Percentiles rank a stretch among this genome's conserved stretches.
Evolutionary conservation across 2,888 invertebrate species (phyloP).

Genomic region (Lasioglossum oenotherae): DNA sequence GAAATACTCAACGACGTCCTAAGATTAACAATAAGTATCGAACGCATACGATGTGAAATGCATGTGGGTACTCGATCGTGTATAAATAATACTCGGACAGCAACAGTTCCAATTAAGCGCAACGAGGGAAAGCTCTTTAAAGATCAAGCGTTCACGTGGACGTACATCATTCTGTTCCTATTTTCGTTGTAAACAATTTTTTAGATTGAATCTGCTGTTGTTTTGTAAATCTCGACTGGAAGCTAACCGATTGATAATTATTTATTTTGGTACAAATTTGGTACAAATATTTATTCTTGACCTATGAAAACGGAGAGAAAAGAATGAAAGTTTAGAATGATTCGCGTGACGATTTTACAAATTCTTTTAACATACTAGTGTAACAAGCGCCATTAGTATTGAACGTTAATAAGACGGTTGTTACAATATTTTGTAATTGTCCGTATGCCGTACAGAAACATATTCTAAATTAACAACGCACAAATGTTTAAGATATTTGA

Average conservation of each 20-base stretch:
- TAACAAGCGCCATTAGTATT: background rate
- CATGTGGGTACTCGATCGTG: slow-evolving; percentile 32
- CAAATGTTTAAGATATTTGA: background rate
- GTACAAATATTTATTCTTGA: background rate
- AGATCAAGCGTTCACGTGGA: background rate
- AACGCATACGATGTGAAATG: slow-evolving; percentile 33
- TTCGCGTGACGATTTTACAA: background rate
- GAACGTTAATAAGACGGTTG: background rate
- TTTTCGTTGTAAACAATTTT: background rate
- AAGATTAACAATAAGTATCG: slow-evolving; percentile 57
- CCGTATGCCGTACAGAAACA: background rate
- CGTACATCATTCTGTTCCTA: background rate
- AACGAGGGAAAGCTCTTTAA: background rate
- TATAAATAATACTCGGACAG: background rate
- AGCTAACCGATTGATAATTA: background rate
- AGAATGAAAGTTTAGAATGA: background rate
- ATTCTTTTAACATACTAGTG: background rate
- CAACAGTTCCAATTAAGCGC: background rate
- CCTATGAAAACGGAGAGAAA: background rate
- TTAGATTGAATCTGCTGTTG: background rate
- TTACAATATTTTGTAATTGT: background rate
- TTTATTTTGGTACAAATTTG: background rate
- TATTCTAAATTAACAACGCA: slow-evolving; percentile 13
- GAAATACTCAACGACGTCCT: slow-evolving; percentile 61
- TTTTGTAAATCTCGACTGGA: background rate